Percentiles rank a stretch among this genome's conserved stretches.
phyloP scores from a whole-genome alignment of 2,888 invertebrate species.

The Piscicola geometra region DNA sequence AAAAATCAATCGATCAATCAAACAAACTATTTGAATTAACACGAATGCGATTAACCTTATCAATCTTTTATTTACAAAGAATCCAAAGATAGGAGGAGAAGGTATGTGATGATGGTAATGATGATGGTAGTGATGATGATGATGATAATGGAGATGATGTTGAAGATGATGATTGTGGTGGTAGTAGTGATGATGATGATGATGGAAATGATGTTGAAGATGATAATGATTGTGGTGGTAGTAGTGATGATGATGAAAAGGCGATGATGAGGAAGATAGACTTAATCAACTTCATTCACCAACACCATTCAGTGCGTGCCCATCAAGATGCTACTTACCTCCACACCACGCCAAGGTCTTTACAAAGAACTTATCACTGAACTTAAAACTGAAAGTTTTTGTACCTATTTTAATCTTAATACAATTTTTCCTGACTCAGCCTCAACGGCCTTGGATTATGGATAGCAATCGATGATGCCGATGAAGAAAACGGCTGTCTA shows the following conservation, averaged over 20 bases:
- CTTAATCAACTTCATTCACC: too few species aligned
- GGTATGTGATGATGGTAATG: neutral
- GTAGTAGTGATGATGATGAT: conserved; percentile 28
- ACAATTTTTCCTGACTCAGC: too few species aligned
- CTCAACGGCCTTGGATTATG: conserved; percentile 74
- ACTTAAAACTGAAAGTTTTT: too few species aligned
- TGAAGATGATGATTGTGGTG: conserved; percentile 20
- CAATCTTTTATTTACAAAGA: neutral
- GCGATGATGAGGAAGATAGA: conserved; percentile 24
- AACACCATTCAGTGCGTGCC: conserved; percentile 60
- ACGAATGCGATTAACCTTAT: neutral
- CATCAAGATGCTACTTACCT: conserved; percentile 78
- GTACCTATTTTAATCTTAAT: too few species aligned
- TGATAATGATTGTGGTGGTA: conserved; percentile 7
- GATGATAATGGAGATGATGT: neutral
- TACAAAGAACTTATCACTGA: too few species aligned
- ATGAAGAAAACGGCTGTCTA: conserved; percentile 85
- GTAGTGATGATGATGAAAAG: conserved; percentile 25
- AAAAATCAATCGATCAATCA: neutral
- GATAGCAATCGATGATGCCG: conserved; percentile 92
- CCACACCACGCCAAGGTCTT: conserved; percentile 67
- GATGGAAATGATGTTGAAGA: conserved; percentile 20
- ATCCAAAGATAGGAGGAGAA: neutral
- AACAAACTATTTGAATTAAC: neutral
- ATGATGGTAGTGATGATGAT: conserved; percentile 1